Base-by-base conservation (phyloP, 2,888 invertebrate species). In the Dioctria linearis region DNA sequence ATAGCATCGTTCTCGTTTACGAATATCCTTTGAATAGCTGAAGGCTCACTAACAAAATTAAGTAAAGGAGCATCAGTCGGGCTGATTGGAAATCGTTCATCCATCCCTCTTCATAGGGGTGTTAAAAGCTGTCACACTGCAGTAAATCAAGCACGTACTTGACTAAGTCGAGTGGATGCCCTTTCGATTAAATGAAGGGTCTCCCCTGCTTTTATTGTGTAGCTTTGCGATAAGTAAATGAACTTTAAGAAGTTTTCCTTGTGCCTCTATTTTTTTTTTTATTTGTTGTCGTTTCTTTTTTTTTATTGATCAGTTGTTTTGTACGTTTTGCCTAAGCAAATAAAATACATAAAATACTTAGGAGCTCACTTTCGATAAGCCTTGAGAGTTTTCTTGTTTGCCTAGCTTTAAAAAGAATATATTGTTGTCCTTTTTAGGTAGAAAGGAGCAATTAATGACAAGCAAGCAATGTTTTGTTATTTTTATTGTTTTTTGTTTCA, bases 241-340 rank as follows among this genome's bases (percentile, higher is more conserved):
- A 49, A 63, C 76, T 76, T 61, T 57, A 69, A 69, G 79, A 71
- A 79, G 59, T 57, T 79, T 79, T 69, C 59, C 61, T 54, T 79
- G 59, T 25, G 25, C 25, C 25, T 25, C 25, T 25, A 25, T 51
- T 69, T 54, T 11, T 54, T 54, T 79, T 11, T 54, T 54, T 79
- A 59, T 79, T 79, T 79, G 69, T 3, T 40, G 57, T 54, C 43
- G 49, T 59, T 73, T 57, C 13, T 79, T 79, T 69, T 69, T 79
- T 69, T 79, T 69, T 57, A 69, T 71, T 79, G 67, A 79, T 79
- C 79, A 79, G 69, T 59, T 79, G 5, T 43, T 76, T 78, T n/a
- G 57, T 78, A 49, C 66, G 49, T 49, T 75, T 76, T 76, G 63
- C 76, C 49, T 76, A 76, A 63, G 49, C 63, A 76, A 76, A 76